These are phyloP conservation scores for Chaetodon trifasciatus DNA, from an alignment of 2,797 vertebrate genomes.

Conservation along the genomic window DNA sequence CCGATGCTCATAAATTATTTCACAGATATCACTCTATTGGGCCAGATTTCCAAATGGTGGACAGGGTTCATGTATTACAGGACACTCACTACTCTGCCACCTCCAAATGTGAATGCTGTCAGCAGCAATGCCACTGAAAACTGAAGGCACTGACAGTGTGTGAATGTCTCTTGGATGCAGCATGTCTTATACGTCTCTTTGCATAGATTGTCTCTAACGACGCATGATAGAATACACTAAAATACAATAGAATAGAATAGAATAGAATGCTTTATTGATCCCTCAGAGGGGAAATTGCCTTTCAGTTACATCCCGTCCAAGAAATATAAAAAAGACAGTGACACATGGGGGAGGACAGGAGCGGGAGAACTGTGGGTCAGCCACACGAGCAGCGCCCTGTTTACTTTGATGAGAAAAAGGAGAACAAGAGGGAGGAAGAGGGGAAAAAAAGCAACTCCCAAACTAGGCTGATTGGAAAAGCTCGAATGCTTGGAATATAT, in stretches of 20 bases:
- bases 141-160: neutral
- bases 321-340: no score
- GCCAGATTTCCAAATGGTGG: slow-evolving; percentile 17
- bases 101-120: slow-evolving; percentile 7
- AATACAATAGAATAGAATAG: no score
- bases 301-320: no score
- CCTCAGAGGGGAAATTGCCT: no score
- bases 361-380: no score
- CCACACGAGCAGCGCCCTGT: no score
- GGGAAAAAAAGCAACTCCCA: no score
- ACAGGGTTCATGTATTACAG: slow-evolving; percentile 8
- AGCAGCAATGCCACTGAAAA: slow-evolving; percentile 2
- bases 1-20: slow-evolving; percentile 41
- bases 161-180: neutral
- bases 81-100: slow-evolving; percentile 3
- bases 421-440: no score
- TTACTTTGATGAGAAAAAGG: no score
- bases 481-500: neutral
- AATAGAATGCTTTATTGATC: no score
- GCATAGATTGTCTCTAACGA: neutral
- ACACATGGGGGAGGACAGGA: no score
- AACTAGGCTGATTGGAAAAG: neutral
- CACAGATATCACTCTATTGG: slow-evolving; percentile 1
- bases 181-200: neutral
- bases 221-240: no score